Evolutionary conservation across 2,113 vertebrate genomes (phyloP).

Genomic region (Irena cyanogastra): DNA sequence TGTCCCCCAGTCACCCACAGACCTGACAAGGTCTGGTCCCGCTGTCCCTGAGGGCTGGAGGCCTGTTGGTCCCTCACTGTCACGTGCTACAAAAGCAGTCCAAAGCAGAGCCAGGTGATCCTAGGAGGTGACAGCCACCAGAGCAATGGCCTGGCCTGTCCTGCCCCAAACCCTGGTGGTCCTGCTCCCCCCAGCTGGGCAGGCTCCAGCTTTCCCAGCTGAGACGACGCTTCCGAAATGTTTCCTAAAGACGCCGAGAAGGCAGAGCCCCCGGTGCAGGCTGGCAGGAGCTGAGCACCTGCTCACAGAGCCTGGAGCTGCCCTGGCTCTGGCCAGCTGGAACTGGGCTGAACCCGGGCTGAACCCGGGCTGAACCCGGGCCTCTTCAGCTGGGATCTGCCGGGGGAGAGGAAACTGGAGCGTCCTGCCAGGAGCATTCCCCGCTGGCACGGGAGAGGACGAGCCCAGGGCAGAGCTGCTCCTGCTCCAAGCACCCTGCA

Average conservation of each 20-base stretch:
- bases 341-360: too few relatives aligned
- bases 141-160: accelerated
- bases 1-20: too few relatives aligned
- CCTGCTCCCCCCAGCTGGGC: accelerated
- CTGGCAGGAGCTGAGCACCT: not conserved
- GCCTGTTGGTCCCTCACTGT: too few relatives aligned
- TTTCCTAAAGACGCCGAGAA: not conserved
- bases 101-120: not conserved
- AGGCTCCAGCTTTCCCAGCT: not conserved
- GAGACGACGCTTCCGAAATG: accelerated
- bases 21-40: not conserved
- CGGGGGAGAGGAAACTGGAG: accelerated
- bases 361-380: not conserved
- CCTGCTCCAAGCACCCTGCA: not conserved
- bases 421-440: accelerated
- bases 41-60: too few relatives aligned
- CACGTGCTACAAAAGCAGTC: accelerated
- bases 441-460: too few relatives aligned
- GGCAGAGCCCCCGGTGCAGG: accelerated
- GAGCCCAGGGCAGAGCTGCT: too few relatives aligned
- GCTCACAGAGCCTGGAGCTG: not conserved
- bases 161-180: not conserved
- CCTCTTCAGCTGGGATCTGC: not conserved
- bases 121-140: too few relatives aligned
- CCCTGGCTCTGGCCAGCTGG: accelerated